Evolutionary conservation across 1,140 invertebrate species (phyloP).

Genomic region (Trichomalopsis sarcophagae): DNA sequence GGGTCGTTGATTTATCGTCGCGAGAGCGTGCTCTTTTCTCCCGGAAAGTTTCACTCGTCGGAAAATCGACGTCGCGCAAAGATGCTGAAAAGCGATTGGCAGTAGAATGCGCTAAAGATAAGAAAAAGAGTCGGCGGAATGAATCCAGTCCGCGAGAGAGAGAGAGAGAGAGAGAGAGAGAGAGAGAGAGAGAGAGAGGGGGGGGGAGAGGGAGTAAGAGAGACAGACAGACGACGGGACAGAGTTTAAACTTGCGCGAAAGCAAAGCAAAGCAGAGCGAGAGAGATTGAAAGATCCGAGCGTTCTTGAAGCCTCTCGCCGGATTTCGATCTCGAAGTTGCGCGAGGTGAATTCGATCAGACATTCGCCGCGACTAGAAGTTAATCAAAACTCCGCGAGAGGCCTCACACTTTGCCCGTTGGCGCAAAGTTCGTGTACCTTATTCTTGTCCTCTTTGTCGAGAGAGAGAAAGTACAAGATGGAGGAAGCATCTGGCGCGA

Average conservation of each 20-base stretch:
- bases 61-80: neutral
- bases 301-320: neutral
- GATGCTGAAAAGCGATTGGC: slow-evolving; percentile 31
- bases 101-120: slow-evolving; percentile 33
- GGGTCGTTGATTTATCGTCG: neutral
- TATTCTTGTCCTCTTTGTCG: slow-evolving; percentile 55
- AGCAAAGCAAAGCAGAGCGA: neutral
- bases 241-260: neutral
- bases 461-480: slow-evolving; percentile 52
- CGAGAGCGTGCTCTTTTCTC: neutral
- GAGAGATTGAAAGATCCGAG: neutral
- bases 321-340: slow-evolving; percentile 53
- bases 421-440: slow-evolving; percentile 58
- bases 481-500: slow-evolving; percentile 58
- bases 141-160: neutral
- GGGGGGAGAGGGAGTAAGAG: neutral
- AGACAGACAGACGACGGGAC: neutral
- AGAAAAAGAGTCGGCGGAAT: neutral
- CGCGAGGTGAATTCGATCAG: slow-evolving; percentile 60
- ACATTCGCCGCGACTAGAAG: slow-evolving; percentile 62
- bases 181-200: neutral
- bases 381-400: slow-evolving; percentile 68
- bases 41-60: neutral
- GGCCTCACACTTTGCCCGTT: slow-evolving; percentile 38
- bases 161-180: neutral